Base-by-base conservation (phyloP, 2,888 invertebrate species). In the Phyto melanocephala region DNA sequence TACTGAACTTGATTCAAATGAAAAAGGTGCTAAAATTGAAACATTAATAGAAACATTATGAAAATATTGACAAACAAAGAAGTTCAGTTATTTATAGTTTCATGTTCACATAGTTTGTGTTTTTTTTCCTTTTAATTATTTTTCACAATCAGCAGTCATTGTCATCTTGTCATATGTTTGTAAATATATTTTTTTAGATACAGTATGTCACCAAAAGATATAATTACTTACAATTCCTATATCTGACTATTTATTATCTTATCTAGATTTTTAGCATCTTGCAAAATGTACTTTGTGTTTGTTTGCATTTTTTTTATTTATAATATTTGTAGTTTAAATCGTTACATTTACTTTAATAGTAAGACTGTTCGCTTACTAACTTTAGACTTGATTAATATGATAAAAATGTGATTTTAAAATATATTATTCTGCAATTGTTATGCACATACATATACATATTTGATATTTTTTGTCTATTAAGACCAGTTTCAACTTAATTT, bases 21-120 rank as follows among this genome's bases (percentile, higher is more conserved):
- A 58, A n/a, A 56, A 58, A 67, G 77, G 77, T 77, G 77, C 54
- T 10, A 77, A 54, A 54, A 62, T 63, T 70, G 7, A 10, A 40
- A 68, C 40, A 58, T 68, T 60, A 47, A 50, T 15, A 17, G 22
- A 1, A 45, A 28, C 58, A 33, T 33, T 15, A 10, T 28, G 24
- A 72, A 45, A 62, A 15, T 24, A 11, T 13, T 7, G 6, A 45
- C 45, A 45, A 17, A 24, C 8, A 28, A 40, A 50, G 2, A 50
- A 17, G 28, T 20, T 33, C 42, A 33, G 40, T 42, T 52, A 62
- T 45, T 45, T 15, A 45, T 24, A 42, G 24, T 50, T 50, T 24
- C 11, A 33, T 37, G 22, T 35, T 15, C 11, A 1, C 22, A 35
- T n/a, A 37, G 3, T 4, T 35, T 3, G 22, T 40, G 8, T 3